Conservation (phyloP, 2,888 invertebrate species). For the Merodon equestris region DNA sequence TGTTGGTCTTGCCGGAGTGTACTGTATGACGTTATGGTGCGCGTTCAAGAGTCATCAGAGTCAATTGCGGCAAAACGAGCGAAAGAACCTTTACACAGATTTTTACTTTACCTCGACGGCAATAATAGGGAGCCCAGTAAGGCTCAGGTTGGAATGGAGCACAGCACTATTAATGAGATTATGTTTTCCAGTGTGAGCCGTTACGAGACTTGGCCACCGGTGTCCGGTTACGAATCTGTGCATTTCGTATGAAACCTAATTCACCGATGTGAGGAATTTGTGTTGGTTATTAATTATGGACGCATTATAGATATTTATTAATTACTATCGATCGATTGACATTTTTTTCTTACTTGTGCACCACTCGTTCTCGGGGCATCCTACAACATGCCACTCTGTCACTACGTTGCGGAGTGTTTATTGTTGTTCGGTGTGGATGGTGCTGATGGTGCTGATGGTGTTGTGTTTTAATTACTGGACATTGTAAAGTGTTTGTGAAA, state of each 20-base stretch:
- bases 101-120: constrained; percentile 14
- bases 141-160: no score
- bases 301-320: constrained; percentile 25
- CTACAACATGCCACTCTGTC: no score
- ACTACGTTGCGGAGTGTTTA: no score
- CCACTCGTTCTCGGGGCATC: no score
- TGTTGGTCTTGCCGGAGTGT: no score
- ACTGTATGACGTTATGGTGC: constrained; percentile 15
- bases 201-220: constrained; percentile 1
- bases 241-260: constrained; percentile 63
- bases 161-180: constrained; percentile 61
- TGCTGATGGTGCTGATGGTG: no score
- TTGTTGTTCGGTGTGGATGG: no score
- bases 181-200: constrained; percentile 46
- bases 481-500: constrained; percentile 32
- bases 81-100: constrained; percentile 54
- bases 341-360: constrained; percentile 5
- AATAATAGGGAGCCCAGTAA: neutral
- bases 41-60: constrained; percentile 56
- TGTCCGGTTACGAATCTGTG: constrained; percentile 47
- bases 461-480: constrained; percentile 18
- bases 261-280: constrained; percentile 42
- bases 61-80: constrained; percentile 67
- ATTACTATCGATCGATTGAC: constrained; percentile 45
- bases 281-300: constrained; percentile 55